Evolutionary conservation across 2,113 vertebrate genomes (phyloP).

Genomic region (Eubucco bourcierii): DNA sequence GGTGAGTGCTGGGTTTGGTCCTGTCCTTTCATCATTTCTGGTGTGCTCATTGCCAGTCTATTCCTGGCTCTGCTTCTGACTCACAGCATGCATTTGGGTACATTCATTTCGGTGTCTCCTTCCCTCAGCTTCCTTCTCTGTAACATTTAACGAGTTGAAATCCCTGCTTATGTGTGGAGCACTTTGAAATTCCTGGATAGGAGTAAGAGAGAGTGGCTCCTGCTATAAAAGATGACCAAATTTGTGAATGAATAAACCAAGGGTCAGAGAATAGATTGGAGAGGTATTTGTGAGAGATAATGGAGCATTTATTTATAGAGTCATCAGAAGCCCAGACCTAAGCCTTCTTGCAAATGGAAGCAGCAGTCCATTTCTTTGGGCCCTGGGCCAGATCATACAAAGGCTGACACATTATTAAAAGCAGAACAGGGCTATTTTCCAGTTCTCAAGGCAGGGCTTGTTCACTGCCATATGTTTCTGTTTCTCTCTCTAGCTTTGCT

Average conservation of each 20-base stretch:
- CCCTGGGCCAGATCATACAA: conserved; percentile 33
- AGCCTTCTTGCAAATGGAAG: conserved; percentile 11
- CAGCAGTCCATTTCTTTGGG: conserved; percentile 20
- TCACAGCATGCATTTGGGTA: conserved; percentile 9
- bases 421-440: neutral
- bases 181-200: neutral
- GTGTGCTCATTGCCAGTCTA: neutral
- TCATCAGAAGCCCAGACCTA: neutral
- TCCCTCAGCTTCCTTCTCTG: neutral
- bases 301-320: conserved; percentile 41
- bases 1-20: neutral
- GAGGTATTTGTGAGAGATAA: conserved; percentile 36
- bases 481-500: neutral
- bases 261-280: conserved; percentile 8
- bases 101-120: neutral
- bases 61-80: conserved; percentile 10
- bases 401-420: conserved; percentile 45
- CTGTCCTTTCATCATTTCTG: neutral
- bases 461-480: neutral
- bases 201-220: neutral
- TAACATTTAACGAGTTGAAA: neutral
- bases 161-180: neutral
- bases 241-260: conserved; percentile 38
- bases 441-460: neutral
- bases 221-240: neutral